Conservation (phyloP, 2,113 vertebrate genomes). For the Strix uralensis region DNA sequence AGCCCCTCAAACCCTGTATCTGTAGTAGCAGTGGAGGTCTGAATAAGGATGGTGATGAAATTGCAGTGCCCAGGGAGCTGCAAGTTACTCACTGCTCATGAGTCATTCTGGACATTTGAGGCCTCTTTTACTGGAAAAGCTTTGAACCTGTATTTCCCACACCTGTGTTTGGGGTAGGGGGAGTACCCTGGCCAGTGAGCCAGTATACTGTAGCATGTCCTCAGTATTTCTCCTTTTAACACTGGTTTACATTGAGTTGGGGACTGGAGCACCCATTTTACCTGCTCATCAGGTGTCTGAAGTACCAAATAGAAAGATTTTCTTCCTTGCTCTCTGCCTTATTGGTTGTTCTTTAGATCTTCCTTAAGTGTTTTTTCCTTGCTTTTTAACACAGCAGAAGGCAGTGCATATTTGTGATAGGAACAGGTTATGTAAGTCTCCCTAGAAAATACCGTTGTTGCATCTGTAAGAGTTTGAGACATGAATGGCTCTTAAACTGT, state of each 20-base stretch:
- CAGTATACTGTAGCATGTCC: not conserved
- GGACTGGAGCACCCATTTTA: not conserved
- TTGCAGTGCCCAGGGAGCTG: not conserved
- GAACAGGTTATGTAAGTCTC: not conserved
- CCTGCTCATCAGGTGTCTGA: not conserved
- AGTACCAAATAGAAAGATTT: not conserved
- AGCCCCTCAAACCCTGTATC: not conserved
- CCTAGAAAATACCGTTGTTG: not conserved
- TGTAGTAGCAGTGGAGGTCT: not conserved
- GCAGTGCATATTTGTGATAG: not conserved
- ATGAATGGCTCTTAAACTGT: not conserved
- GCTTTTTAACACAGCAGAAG: not conserved
- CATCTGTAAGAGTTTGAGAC: not conserved
- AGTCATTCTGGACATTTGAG: not conserved
- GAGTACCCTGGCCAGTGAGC: not conserved
- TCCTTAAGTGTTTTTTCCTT: not conserved
- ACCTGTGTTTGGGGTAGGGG: not conserved
- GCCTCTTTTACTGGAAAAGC: not conserved
- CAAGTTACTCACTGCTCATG: not conserved
- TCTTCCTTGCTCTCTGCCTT: not conserved
- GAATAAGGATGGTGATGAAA: not conserved
- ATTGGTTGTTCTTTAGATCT: not conserved
- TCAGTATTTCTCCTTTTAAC: not conserved
- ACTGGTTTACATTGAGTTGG: not conserved
- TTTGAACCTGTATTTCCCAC: not conserved